Conservation (phyloP, 2,888 invertebrate genomes). For the Timema podura region DNA sequence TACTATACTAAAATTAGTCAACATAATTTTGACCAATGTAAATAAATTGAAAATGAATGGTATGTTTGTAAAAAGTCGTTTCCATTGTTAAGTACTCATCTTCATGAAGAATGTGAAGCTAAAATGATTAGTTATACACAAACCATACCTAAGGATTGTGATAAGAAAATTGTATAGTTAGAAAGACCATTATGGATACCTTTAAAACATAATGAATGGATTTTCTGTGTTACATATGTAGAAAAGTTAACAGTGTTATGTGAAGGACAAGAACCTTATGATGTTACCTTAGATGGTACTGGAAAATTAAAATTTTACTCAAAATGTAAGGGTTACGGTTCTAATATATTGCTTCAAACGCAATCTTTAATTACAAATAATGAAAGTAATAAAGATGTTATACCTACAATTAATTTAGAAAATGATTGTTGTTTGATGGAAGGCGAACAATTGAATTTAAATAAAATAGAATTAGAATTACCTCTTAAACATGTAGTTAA, state of each 20-base stretch:
- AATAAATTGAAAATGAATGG: no score
- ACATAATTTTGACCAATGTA: background rate
- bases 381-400: no score
- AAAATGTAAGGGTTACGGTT: background rate
- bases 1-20: background rate
- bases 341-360: background rate
- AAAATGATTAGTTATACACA: background rate
- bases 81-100: slow-evolving; percentile 6
- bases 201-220: background rate
- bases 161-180: background rate
- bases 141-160: background rate
- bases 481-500: no score
- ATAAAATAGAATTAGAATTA: no score
- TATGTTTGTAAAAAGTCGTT: no score
- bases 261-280: background rate
- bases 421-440: no score
- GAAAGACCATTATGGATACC: background rate
- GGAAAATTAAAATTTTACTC: background rate
- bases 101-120: slow-evolving; percentile 3
- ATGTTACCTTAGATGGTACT: background rate
- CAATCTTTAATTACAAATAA: background rate
- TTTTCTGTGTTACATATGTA: background rate
- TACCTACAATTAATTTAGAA: no score
- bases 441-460: no score
- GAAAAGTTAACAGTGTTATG: background rate